Percentiles rank a stretch among this genome's conserved stretches.
Evolutionary conservation across 2,113 vertebrate species (phyloP).

Genomic region (Chauna torquata): DNA sequence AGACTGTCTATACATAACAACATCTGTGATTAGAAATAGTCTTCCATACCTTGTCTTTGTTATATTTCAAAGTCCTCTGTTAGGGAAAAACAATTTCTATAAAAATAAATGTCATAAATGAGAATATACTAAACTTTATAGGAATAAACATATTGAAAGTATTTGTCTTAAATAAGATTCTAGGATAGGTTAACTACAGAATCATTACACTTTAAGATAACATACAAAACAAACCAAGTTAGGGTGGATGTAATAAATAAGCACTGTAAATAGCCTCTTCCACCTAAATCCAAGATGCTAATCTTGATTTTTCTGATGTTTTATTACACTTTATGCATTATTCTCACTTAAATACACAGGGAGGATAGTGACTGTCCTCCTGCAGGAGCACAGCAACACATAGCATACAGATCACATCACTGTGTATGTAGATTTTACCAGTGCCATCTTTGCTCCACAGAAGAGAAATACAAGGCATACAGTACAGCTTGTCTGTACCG

Average conservation of each 20-base stretch:
- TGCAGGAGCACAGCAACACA: not conserved
- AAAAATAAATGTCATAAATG: not conserved
- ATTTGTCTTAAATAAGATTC: not conserved
- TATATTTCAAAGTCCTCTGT: not conserved
- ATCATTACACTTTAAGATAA: not conserved
- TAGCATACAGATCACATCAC: not conserved
- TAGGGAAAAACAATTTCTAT: not conserved
- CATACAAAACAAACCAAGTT: not conserved
- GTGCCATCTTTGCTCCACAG: not conserved
- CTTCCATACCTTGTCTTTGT: not conserved
- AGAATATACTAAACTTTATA: not conserved
- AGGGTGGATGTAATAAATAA: not conserved
- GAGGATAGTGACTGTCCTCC: conserved; percentile 1
- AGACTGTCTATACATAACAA: not conserved
- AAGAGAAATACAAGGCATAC: not conserved
- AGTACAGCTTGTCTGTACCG: not conserved
- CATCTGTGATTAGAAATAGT: not conserved
- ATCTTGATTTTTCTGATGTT: conserved; percentile 27
- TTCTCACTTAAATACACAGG: not conserved
- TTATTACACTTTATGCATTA: conserved; percentile 24
- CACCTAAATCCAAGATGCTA: conserved; percentile 14
- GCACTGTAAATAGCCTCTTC: not conserved
- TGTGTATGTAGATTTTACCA: not conserved
- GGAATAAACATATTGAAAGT: not conserved
- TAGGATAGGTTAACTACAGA: not conserved